Base-by-base conservation (phyloP, 2,113 vertebrate species). In the Nematolebias whitei region DNA sequence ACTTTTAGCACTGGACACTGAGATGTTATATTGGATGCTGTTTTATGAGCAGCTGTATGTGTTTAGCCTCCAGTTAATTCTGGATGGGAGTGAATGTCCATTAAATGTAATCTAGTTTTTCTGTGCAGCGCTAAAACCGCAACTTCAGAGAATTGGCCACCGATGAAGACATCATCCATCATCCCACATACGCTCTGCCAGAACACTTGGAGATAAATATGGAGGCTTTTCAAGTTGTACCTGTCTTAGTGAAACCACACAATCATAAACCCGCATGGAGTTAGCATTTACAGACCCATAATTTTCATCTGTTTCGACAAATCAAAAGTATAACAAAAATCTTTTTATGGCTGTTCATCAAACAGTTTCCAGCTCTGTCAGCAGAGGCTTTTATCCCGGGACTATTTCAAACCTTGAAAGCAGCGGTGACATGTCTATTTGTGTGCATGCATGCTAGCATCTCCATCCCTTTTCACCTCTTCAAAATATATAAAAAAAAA, bases 31-130 rank as follows among this genome's bases (percentile, higher is more conserved):
- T 79, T 78, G 74, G 52, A 74, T 38, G 56, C 52, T 61, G 43
- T 62, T 56, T 81, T 72, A 61, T 43, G 56, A 43, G 24, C 77
- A 86, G 73, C 76, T 78, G 79, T 82, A 74, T 76, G 82, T 80
- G 85, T 89, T 88, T 86, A 84, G 82, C 87, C 85, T 76, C 70
- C 80, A 84, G 86, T 87, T 91, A 86, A 86, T 89, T 78, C 85
- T 82, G 69, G 77, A 87, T 79, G 73, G 73, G 80, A 86, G 85
- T 84, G 85, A 88, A 84, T 87, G 87, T 87, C 88, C 87, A 89
- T 90, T 91, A 90, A 91, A 88, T 77, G 86, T 90, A 88, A 90
- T 89, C 86, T 88, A 85, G 87, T 91, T 89, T 90, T 88, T 88
- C 80, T 86, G 81, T 65, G 84, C 84, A 71, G 74, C 63, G 80